Conservation (phyloP, 1,140 invertebrate species). For the Acromyrmex heyeri region DNA sequence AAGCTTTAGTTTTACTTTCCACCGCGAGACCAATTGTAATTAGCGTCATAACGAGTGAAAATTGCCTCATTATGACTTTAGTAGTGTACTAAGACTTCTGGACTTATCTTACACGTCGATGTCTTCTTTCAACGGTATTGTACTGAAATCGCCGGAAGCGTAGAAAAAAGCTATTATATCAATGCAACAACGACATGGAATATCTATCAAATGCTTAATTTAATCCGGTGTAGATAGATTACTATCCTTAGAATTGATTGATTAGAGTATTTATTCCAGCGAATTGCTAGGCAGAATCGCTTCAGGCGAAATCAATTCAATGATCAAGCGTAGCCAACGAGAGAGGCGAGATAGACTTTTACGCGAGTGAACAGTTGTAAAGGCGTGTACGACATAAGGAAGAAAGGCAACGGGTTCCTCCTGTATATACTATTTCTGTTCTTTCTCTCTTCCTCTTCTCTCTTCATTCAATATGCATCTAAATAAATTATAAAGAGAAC, state of each 20-base stretch:
- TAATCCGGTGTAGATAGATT: conserved; percentile 34
- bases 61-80: conserved; percentile 38
- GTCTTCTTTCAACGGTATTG: neutral
- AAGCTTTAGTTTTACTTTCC: conserved; percentile 56
- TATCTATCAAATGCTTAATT: conserved; percentile 8
- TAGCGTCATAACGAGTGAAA: conserved; percentile 44
- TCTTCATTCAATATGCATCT: conserved; percentile 45
- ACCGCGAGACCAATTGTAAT: conserved; percentile 53
- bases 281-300: conserved; percentile 9
- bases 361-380: conserved; percentile 10
- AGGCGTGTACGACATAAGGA: conserved; percentile 11
- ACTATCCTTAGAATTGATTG: conserved; percentile 11
- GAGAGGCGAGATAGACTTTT: conserved; percentile 23
- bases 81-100: conserved; percentile 2
- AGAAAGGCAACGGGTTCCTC: neutral
- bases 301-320: conserved; percentile 25
- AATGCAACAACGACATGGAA: neutral
- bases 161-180: neutral
- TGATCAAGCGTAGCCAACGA: neutral
- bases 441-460: neutral
- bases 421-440: neutral
- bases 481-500: conserved; percentile 73
- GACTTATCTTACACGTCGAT: neutral
- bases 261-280: conserved; percentile 18
- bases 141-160: neutral